Base-by-base conservation (phyloP, 1,140 invertebrate genomes). In the Melitaea cinxia region DNA sequence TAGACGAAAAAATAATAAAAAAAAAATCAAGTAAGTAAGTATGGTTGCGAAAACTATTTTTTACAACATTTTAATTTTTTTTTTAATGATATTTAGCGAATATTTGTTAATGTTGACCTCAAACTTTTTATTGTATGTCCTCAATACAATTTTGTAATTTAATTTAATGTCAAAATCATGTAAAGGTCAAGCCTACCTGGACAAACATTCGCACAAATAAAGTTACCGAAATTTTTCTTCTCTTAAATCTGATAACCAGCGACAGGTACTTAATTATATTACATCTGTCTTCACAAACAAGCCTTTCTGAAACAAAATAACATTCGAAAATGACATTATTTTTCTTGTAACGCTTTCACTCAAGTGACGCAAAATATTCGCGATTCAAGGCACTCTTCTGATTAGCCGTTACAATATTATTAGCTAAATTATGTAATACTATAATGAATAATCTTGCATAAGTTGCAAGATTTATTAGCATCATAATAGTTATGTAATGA, bases 301-400 rank as follows among this genome's bases (percentile, higher is more conserved):
- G 54, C 24, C 12, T 15, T 15, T 19, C 17, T 39, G 28, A 26
- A 58, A 24, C 15, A 63, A 21, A 39, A 52, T 50, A 60, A 33
- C 21, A 53, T 37, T n/a, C 14, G 35, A 65, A 57, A 50, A 57
- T 39, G 42, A 58, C 42, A 65, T 65, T 53, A 23, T 63, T 60
- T 73, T 53, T 63, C 37, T 30, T 59, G 42, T 15, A 63, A 59
- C 24, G 56, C 55, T 68, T 75, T 75, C 68, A 68, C 65, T 57
- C 52, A 70, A 62, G 67, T 65, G 58, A 65, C 54, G 55, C 45
- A 21, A 70, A 70, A 65, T 42, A 56, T 23, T 26, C 35, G 21
- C n/a, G 23, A 23, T 47, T 47, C 56, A 53, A 23, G 50, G 35
- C 55, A 62, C 58, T 39, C 19, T 26, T 56, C 28, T 49, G 37